Evolutionary conservation across 1,140 invertebrate species (phyloP).

Genomic region (Drosophila nasuta): DNA sequence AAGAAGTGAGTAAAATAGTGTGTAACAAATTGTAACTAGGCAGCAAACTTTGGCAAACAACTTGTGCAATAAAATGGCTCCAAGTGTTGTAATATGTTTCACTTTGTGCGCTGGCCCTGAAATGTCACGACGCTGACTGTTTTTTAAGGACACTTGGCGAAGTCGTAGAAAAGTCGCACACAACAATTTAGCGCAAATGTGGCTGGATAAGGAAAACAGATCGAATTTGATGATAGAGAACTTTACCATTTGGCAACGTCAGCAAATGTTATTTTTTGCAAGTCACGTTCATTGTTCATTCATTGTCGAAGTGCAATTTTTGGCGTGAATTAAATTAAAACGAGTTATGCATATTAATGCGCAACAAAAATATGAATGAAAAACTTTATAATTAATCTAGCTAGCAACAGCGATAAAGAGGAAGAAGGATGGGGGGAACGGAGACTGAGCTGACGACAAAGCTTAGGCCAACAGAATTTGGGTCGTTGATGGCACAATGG

Average conservation of each 20-base stretch:
- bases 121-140: slow-evolving; percentile 17
- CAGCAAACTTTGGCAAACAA: slow-evolving; percentile 47
- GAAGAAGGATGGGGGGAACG: slow-evolving; percentile 1
- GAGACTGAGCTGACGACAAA: background rate
- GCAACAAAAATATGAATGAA: slow-evolving; percentile 54
- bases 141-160: slow-evolving; percentile 22
- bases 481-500: slow-evolving; percentile 76
- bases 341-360: slow-evolving; percentile 70
- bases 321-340: slow-evolving; percentile 63
- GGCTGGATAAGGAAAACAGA: background rate
- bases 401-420: background rate
- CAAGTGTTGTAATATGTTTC: slow-evolving; percentile 13
- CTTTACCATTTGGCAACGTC: background rate
- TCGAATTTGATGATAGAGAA: background rate
- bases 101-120: background rate
- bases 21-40: slow-evolving; percentile 38
- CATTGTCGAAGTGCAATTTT: background rate
- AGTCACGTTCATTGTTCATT: background rate
- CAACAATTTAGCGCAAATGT: slow-evolving; percentile 14
- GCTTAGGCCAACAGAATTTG: slow-evolving; percentile 59
- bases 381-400: slow-evolving; percentile 75
- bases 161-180: slow-evolving; percentile 21
- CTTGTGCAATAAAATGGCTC: slow-evolving; percentile 39
- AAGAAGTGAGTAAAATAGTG: slow-evolving; percentile 33
- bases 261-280: background rate